phyloP scores from a whole-genome alignment of 1,140 invertebrate species.

The Streblospio benedicti region DNA sequence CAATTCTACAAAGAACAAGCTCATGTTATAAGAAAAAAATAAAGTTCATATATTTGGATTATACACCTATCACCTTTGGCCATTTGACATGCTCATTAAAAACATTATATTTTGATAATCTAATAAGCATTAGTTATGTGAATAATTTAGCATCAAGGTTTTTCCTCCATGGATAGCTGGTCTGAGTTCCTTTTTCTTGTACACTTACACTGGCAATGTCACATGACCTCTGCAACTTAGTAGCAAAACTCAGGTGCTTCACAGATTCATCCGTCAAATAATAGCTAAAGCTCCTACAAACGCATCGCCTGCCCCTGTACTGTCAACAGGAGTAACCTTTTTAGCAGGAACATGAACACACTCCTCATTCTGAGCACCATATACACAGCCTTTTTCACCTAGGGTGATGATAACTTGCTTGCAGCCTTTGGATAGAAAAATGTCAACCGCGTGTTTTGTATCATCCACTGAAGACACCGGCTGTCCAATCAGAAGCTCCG shows the following conservation, averaged over 20 bases:
- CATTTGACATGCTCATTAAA: too few species aligned
- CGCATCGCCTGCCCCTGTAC: constrained; percentile 86
- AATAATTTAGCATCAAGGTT: constrained; percentile 49
- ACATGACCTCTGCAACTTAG: constrained; percentile 63
- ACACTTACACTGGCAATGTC: constrained; percentile 68
- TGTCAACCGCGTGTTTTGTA: constrained; percentile 52
- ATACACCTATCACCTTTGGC: too few species aligned
- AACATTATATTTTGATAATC: too few species aligned
- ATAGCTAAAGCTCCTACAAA: constrained; percentile 82
- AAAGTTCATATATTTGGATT: too few species aligned
- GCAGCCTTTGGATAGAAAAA: constrained; percentile 30
- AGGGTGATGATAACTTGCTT: constrained; percentile 69
- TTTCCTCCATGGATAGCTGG: constrained; percentile 60
- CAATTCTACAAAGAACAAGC: too few species aligned
- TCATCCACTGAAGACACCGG: constrained; percentile 40
- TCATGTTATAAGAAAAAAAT: too few species aligned
- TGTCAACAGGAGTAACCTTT: constrained; percentile 68
- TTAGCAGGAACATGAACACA: constrained; percentile 54
- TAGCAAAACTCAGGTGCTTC: constrained; percentile 51
- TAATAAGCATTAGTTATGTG: constrained; percentile 8
- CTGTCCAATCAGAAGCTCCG: constrained; percentile 61
- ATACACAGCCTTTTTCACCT: constrained; percentile 54
- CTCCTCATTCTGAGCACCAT: constrained; percentile 50
- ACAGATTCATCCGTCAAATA: constrained; percentile 56
- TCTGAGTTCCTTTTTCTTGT: constrained; percentile 70